phyloP scores from a whole-genome alignment of 64 coral and sea anemone genomes.

The Stichodactyla mertensii region DNA sequence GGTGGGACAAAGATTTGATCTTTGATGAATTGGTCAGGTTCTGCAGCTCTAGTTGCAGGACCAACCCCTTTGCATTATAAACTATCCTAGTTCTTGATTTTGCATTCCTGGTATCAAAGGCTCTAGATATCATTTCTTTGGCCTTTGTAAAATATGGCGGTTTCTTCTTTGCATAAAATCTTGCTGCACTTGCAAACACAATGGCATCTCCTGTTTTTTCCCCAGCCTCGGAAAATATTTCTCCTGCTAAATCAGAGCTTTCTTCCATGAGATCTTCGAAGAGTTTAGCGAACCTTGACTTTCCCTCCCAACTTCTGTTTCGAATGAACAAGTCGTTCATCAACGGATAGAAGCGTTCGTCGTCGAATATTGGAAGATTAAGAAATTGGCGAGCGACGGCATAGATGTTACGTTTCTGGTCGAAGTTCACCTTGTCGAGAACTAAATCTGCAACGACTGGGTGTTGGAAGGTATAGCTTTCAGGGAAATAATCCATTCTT shows the following conservation, averaged over 20 bases:
- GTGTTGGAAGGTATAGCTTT: conserved; percentile 62
- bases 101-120: conserved; percentile 32
- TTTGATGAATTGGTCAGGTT: conserved; percentile 1
- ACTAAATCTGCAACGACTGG: conserved; percentile 59
- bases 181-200: conserved; percentile 50
- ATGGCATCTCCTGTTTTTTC: conserved; percentile 54
- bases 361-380: conserved; percentile 36
- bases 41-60: conserved; percentile 34
- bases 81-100: conserved; percentile 32
- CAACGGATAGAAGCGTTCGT: conserved; percentile 40
- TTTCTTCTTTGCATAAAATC: conserved; percentile 64
- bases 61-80: conserved; percentile 45
- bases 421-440: conserved; percentile 25
- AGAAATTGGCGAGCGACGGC: conserved; percentile 37
- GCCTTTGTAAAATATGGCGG: conserved; percentile 51
- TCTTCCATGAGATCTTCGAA: conserved; percentile 50
- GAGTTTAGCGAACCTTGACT: conserved; percentile 51
- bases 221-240: conserved; percentile 35
- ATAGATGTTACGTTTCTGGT: conserved; percentile 39
- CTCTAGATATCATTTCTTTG: conserved; percentile 36
- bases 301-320: conserved; percentile 18
- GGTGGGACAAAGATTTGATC: background rate
- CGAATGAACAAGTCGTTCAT: conserved; percentile 59
- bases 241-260: conserved; percentile 35
- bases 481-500: conserved; percentile 12